These are phyloP conservation scores for Hydraecia micacea DNA, from an alignment of 2,888 invertebrate genomes.

Conservation along the genomic window DNA sequence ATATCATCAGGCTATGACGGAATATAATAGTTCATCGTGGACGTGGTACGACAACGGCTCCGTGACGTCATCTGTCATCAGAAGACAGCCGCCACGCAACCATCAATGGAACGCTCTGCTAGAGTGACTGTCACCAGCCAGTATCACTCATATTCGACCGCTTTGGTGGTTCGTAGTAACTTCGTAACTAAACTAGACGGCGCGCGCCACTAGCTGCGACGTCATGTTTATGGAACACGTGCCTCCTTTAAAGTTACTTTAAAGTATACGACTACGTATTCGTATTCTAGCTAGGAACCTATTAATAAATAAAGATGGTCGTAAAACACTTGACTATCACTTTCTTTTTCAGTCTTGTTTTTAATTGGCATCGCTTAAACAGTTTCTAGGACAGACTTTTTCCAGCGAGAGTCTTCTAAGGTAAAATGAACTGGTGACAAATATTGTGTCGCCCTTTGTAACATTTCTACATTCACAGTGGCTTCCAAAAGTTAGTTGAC, in stretches of 20 bases:
- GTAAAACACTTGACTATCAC: not conserved
- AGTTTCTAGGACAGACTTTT: not conserved
- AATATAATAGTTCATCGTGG: no score
- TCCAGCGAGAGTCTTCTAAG: not conserved
- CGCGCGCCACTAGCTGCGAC: not conserved
- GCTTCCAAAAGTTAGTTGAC: no score
- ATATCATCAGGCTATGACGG: not conserved
- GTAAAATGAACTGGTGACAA: not conserved
- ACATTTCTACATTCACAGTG: no score
- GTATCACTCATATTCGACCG: not conserved
- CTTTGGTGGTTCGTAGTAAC: not conserved
- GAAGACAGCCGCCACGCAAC: not conserved
- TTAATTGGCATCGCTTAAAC: not conserved
- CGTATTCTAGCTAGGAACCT: not conserved
- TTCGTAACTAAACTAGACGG: not conserved
- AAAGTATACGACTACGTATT: not conserved
- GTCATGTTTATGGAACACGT: not conserved
- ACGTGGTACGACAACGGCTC: not conserved
- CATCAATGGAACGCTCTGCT: not conserved
- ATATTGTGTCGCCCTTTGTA: not conserved
- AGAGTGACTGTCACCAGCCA: not conserved
- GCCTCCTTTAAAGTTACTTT: not conserved
- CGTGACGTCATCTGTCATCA: not conserved
- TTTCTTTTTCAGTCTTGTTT: not conserved
- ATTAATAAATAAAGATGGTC: not conserved